phyloP scores from a whole-genome alignment of 2,888 invertebrate genomes.

The Hydroisotoma schaefferi region DNA sequence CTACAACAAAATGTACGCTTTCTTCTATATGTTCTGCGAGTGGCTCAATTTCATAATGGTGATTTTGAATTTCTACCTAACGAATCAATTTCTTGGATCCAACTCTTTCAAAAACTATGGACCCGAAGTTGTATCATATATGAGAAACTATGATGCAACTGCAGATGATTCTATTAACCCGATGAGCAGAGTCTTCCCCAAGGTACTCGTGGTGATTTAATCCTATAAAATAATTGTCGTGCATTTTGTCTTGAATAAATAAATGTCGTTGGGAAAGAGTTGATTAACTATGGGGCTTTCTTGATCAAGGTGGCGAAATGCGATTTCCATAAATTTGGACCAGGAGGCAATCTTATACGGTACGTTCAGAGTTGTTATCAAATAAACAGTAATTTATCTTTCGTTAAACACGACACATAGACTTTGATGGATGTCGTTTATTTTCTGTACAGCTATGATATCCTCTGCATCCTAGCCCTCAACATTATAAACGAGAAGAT shows the following conservation, averaged over 20 bases:
- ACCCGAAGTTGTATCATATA: conserved; percentile 48
- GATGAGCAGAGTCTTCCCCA: conserved; percentile 49
- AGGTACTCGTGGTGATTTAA: too few relatives aligned
- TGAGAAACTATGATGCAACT: conserved; percentile 38
- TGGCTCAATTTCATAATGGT: conserved; percentile 49
- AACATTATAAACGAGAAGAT: conserved; percentile 50
- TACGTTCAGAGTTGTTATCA: too few relatives aligned
- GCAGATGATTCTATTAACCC: conserved; percentile 22
- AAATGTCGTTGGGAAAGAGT: neutral
- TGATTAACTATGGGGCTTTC: neutral
- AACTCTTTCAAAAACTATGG: conserved; percentile 50
- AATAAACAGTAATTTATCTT: neutral
- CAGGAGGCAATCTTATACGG: conserved; percentile 29
- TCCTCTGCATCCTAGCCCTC: conserved; percentile 49
- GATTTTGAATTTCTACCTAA: conserved; percentile 50
- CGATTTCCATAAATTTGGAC: conserved; percentile 48
- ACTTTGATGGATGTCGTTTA: conserved; percentile 2
- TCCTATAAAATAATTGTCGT: neutral
- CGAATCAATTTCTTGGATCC: conserved; percentile 49
- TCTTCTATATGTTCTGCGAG: conserved; percentile 47
- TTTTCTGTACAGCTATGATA: conserved; percentile 43
- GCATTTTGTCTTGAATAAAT: neutral
- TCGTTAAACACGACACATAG: neutral
- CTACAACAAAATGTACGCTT: conserved; percentile 42
- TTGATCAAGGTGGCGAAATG: conserved; percentile 48